Percentiles rank a stretch among this genome's conserved stretches.
phyloP scores from a whole-genome alignment of 2,113 vertebrate species.

The Glareola pratincola region DNA sequence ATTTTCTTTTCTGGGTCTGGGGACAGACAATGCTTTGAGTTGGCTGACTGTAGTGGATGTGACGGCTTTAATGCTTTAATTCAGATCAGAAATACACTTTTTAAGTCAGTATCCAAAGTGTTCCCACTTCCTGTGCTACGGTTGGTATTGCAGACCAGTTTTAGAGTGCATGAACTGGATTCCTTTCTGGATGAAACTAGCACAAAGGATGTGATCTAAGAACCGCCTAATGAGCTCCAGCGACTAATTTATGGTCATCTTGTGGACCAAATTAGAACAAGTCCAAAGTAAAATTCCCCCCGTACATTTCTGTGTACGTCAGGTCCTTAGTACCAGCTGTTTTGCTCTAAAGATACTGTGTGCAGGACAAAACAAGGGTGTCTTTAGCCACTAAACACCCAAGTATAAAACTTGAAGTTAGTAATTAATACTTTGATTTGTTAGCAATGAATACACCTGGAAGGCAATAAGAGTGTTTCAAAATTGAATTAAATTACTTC shows the following conservation, averaged over 20 bases:
- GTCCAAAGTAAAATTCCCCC: not conserved
- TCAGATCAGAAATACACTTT: not conserved
- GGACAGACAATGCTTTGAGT: not conserved
- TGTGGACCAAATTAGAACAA: not conserved
- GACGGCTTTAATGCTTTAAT: not conserved
- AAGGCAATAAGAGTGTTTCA: slow-evolving; percentile 42
- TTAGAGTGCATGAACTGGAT: not conserved
- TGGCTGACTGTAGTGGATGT: not conserved
- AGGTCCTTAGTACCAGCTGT: not conserved
- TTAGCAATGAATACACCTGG: not conserved
- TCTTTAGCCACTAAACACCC: not conserved
- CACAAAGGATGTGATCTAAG: not conserved
- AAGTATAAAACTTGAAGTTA: not conserved
- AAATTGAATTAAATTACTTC: slow-evolving; percentile 40
- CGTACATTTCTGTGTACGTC: not conserved
- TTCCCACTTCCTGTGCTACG: not conserved
- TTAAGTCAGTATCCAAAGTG: not conserved
- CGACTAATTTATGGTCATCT: not conserved
- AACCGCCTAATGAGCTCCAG: not conserved
- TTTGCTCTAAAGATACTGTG: not conserved
- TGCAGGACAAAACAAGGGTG: not conserved
- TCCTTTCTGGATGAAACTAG: not conserved
- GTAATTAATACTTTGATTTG: not conserved
- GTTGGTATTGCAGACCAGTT: not conserved
- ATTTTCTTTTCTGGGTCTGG: not conserved